A percentile compares a stretch with the other conserved stretches of the same genome.
Conservation (phyloP, 2,797 vertebrate species). For the Acridotheres tristis region DNA sequence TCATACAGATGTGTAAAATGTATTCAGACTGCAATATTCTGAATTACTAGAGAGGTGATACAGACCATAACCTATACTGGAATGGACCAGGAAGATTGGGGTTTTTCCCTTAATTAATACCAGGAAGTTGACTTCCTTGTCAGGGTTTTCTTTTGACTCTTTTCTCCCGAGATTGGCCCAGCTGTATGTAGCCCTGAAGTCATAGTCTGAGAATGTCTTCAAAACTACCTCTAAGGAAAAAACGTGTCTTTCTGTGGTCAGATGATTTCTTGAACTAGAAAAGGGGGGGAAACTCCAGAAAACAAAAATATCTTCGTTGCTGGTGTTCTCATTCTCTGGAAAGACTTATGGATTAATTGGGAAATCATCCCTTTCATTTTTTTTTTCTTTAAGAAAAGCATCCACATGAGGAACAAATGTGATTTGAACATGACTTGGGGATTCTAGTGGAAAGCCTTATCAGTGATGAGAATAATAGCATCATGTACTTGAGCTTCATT, state of each 20-base stretch:
- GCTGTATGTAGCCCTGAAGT: background rate
- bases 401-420: background rate
- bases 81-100: background rate
- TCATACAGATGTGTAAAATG: background rate
- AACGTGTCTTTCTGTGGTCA: background rate
- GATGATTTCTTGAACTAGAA: background rate
- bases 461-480: background rate
- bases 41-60: background rate
- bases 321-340: background rate
- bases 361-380: background rate
- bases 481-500: background rate
- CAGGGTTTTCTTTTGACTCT: background rate
- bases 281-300: fast-evolving
- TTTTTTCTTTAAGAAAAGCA: background rate
- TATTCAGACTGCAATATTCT: background rate
- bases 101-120: background rate
- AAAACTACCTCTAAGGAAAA: background rate
- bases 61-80: background rate
- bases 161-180: background rate
- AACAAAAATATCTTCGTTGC: background rate
- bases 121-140: background rate
- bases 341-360: background rate
- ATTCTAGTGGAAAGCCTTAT: background rate
- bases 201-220: background rate
- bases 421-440: background rate